Base-by-base conservation (phyloP, 2,888 invertebrate genomes). In the Polymixis lichenea region DNA sequence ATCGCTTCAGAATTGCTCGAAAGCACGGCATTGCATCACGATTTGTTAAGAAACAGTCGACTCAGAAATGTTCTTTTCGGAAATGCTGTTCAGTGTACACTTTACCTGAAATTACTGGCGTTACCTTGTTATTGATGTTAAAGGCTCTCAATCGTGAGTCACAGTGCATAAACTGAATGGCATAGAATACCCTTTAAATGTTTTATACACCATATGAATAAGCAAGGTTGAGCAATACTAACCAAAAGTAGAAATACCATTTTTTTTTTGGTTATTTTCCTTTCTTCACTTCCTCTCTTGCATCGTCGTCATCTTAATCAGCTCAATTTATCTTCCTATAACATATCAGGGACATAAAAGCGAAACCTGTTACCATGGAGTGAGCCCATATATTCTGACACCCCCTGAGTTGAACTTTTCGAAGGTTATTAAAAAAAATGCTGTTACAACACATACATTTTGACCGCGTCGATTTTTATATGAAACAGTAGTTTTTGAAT, bases 1-100 rank as follows among this genome's bases (percentile, higher is more conserved):
- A 77, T 49, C 60, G 69, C 72, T 72, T 51, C 28, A 32, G n/a
- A 77, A 82, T 72, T 82, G 69, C 78, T 56, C 38, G 69, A 66
- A 72, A 82, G 77, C 85, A 85, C 66, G 72, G 65, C 69, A 66
- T 70, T 60, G 66, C 66, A 72, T 77, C 85, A 67, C 65, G 55
- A 82, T 85, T 76, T 69, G 56, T 61, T 70, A 67, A 58, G 55
- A 60, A 73, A 69, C 55, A 65, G 25, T 68, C n/a, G 32, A 32
- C 25, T 25, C 32, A 22, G 38, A 60, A 67, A 60, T 80, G 43
- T 55, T 60, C 28, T 69, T 67, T 73, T 53, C 15, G 17, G 43
- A 72, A 78, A 65, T 67, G 56, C 25, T 1, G 22, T 56, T 58
- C 56, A 62, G 19, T 77, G 25, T 56, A 53, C 61, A 62, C 22